Evolutionary conservation across 2,888 invertebrate species (phyloP).

Genomic region (Temnothorax rugatulus): DNA sequence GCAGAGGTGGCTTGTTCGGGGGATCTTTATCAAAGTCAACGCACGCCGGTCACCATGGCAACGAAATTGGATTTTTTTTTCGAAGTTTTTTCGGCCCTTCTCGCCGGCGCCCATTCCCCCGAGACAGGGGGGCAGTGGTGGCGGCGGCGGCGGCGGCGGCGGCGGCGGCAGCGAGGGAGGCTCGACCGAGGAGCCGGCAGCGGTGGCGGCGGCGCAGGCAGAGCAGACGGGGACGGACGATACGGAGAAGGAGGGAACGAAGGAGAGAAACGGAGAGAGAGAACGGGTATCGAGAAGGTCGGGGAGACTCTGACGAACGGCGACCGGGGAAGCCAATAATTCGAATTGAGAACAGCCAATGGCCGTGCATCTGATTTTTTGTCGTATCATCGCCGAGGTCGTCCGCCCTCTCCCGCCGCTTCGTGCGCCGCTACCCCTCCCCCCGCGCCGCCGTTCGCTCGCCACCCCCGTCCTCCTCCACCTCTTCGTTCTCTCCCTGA

Average conservation of each 20-base stretch:
- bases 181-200: constrained; percentile 72
- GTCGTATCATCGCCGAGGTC: constrained; percentile 84
- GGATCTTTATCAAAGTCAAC: constrained; percentile 86
- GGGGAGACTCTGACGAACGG: constrained; percentile 83
- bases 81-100: constrained; percentile 85
- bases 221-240: constrained; percentile 60
- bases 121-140: constrained; percentile 51
- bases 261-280: constrained; percentile 66
- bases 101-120: constrained; percentile 77
- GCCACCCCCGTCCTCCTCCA: constrained; percentile 57
- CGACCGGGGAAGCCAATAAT: constrained; percentile 85
- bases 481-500: constrained; percentile 63
- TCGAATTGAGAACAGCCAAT: constrained; percentile 86
- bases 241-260: constrained; percentile 61
- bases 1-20: constrained; percentile 76
- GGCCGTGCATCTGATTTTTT: constrained; percentile 86
- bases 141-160: constrained; percentile 45
- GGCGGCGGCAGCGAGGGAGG: constrained; percentile 71
- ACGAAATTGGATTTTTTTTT: constrained; percentile 86
- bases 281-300: constrained; percentile 76
- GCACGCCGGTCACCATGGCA: constrained; percentile 86
- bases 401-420: constrained; percentile 70
- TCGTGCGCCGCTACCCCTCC: constrained; percentile 43
- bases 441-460: constrained; percentile 62
- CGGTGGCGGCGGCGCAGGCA: constrained; percentile 61